Base-by-base conservation (phyloP, 2,113 vertebrate genomes). In the Caranx ignobilis region DNA sequence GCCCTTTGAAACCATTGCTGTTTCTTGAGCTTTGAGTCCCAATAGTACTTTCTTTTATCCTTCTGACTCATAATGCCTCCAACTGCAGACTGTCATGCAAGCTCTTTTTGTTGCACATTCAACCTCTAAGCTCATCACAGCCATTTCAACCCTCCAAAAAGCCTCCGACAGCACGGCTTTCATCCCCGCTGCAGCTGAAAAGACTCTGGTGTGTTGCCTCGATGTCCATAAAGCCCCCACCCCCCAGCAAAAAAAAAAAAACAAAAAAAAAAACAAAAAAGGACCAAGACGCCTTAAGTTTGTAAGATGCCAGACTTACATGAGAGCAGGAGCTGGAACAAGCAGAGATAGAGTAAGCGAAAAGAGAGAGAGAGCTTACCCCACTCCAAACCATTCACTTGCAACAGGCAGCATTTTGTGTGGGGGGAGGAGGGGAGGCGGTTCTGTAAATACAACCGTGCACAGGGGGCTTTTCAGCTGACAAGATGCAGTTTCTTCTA, bases 391-490 rank as follows among this genome's bases (percentile, higher is more conserved):
- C 56, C 84, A 60, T 71, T 59, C 73, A 68, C 85, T 85, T 81
- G 83, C 89, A 26, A 26, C 26, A 26, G 83, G 88, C 86, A 87
- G 84, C 88, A 69, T 75, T 70, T 84, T 81, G 13, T 68, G 39
- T 15, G 34, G 71, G 19, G 26, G 26, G 26, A 26, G 26, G 26
- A 26, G 26, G 26, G 26, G 26, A 26, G 26, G 26, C 26, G 26
- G 26, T 59, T 21, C 31, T 70, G 52, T 79, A 57, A 84, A 79
- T 67, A 81, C 61, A 81, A 50, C n/a, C 2, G 16, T 3, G 57
- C 74, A 21, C 32, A 7, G 32, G 80, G 54, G 84, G 82, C 68
- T 70, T 79, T 88, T 84, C 72, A 73, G 65, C 75, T 34, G 64
- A 76, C 60, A 39, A 71, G 81, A 81, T 55, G 72, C 61, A 35